Percentiles rank a stretch among this genome's conserved stretches.
Evolutionary conservation across 2,888 invertebrate genomes (phyloP).

Genomic region (Orthosia gothica): DNA sequence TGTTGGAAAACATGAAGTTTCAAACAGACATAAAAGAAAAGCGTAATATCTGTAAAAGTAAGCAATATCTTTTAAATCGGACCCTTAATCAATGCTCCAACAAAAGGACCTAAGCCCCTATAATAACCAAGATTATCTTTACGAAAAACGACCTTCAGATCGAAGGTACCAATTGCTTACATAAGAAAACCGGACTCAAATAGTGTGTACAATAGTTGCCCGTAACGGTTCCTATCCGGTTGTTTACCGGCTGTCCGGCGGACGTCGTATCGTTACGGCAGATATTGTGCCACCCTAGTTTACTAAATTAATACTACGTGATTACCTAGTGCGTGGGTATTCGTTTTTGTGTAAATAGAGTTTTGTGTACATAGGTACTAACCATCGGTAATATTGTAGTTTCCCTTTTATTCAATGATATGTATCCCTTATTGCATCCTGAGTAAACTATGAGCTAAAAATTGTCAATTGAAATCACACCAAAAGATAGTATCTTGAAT

Average conservation of each 20-base stretch:
- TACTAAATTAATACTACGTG: conserved; percentile 58
- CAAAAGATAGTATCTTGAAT: too few species aligned
- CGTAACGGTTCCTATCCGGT: conserved; percentile 52
- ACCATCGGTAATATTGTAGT: too few species aligned
- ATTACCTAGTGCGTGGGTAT: conserved; percentile 29
- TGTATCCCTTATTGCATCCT: too few species aligned
- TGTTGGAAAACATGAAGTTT: too few species aligned
- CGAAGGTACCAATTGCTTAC: not conserved
- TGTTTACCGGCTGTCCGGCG: conserved; percentile 55
- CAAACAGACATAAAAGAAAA: too few species aligned
- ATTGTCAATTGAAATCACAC: too few species aligned
- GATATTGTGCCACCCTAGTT: conserved; percentile 60
- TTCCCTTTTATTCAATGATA: too few species aligned
- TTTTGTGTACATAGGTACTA: not conserved
- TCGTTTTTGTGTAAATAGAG: conserved; percentile 13
- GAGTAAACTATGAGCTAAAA: too few species aligned
- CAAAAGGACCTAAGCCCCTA: too few species aligned
- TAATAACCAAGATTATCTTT: not conserved
- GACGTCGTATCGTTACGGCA: conserved; percentile 40
- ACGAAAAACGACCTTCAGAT: not conserved
- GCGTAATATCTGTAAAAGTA: too few species aligned
- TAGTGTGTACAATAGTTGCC: conserved; percentile 30
- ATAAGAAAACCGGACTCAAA: conserved; percentile 30
- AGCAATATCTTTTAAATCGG: too few species aligned
- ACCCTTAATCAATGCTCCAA: not conserved